Conservation (phyloP, 2,888 invertebrate species). For the Diarsia mendica region DNA sequence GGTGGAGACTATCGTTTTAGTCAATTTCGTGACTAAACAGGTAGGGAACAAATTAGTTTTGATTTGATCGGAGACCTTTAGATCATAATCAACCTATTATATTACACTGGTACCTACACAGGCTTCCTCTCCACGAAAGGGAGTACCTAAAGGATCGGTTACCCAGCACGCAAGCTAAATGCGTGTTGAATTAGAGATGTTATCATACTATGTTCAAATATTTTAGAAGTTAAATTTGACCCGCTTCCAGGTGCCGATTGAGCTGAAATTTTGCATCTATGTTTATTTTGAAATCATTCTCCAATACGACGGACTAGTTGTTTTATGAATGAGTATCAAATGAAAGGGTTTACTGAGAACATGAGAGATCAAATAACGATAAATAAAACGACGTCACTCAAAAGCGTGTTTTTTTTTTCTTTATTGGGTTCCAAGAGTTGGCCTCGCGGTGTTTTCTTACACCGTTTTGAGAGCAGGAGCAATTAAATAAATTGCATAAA, state of each 20-base stretch:
- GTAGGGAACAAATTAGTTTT: not conserved
- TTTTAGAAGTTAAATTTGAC: no score
- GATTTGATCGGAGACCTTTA: not conserved
- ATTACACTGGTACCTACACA: not conserved
- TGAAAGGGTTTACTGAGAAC: no score
- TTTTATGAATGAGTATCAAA: no score
- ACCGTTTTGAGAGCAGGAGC: not conserved
- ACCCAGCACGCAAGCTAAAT: not conserved
- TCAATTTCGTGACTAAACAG: not conserved
- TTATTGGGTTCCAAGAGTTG: not conserved
- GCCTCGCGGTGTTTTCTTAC: not conserved
- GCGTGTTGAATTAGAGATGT: not conserved
- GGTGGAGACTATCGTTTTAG: slow-evolving; percentile 7
- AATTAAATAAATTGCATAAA: not conserved
- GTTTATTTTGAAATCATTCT: no score
- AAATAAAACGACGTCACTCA: no score
- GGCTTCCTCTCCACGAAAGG: not conserved
- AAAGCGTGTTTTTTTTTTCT: no score
- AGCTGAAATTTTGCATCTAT: no score
- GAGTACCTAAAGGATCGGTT: not conserved
- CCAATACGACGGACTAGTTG: no score
- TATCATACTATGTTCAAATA: no score
- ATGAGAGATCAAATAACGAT: no score
- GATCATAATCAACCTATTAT: not conserved
- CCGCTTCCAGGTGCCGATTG: no score